phyloP scores from a whole-genome alignment of 1,140 invertebrate genomes.

The Zaprionus inermis region DNA sequence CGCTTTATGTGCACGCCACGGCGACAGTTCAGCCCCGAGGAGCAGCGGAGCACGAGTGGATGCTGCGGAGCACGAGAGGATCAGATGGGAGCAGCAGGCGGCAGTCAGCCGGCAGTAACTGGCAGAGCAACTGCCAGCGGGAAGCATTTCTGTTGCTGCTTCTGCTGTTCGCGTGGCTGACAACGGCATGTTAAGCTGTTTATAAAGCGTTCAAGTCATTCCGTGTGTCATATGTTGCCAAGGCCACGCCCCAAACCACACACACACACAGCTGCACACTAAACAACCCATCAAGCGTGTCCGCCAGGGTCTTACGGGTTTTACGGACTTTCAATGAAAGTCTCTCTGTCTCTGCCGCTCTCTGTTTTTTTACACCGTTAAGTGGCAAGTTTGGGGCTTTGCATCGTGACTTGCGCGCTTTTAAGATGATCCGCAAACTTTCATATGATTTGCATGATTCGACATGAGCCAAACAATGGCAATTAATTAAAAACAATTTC shows the following conservation, averaged over 20 bases:
- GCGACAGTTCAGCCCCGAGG: slow-evolving; percentile 32
- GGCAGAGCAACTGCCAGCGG: slow-evolving; percentile 2
- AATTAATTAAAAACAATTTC: slow-evolving; percentile 77
- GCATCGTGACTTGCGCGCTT: slow-evolving; percentile 46
- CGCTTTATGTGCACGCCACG: slow-evolving; percentile 53
- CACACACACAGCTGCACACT: not conserved
- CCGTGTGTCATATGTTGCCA: slow-evolving; percentile 49
- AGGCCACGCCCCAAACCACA: slow-evolving; percentile 28
- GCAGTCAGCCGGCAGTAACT: not conserved
- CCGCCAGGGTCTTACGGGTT: slow-evolving; percentile 16
- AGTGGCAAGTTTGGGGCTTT: slow-evolving; percentile 66
- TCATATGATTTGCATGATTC: slow-evolving; percentile 49
- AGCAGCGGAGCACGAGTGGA: not conserved
- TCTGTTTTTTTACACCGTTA: slow-evolving; percentile 23
- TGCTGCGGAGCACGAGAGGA: not conserved
- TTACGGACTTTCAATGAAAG: slow-evolving; percentile 44
- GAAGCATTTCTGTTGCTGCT: slow-evolving; percentile 43
- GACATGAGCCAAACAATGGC: slow-evolving; percentile 58
- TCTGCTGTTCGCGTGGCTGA: slow-evolving; percentile 51
- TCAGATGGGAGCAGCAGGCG: not conserved
- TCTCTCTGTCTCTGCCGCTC: not conserved
- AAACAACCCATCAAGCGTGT: not conserved
- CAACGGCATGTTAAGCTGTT: slow-evolving; percentile 76
- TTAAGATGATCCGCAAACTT: slow-evolving; percentile 54
- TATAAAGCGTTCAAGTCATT: slow-evolving; percentile 73